These are phyloP conservation scores for Alca torda DNA, from an alignment of 2,797 vertebrate species.

Conservation along the genomic window DNA sequence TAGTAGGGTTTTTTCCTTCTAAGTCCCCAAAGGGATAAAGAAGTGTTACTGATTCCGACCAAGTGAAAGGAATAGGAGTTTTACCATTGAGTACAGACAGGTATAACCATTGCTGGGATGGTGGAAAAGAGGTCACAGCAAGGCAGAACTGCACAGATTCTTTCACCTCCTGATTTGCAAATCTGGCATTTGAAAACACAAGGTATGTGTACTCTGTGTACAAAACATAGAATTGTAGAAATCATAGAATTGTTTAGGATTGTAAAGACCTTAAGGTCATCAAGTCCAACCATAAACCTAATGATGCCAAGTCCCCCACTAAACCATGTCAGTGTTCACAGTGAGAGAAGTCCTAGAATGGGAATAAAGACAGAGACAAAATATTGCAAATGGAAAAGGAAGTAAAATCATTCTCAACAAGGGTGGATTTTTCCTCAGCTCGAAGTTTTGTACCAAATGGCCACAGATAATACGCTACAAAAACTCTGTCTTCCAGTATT, in stretches of 20 bases:
- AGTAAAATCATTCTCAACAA: not conserved
- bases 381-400: not conserved
- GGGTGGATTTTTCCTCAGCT: not conserved
- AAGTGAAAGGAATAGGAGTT: not conserved
- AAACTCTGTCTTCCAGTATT: not conserved
- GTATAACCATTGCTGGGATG: not conserved
- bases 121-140: not conserved
- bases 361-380: not conserved
- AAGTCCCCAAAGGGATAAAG: not conserved
- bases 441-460: not conserved
- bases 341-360: not conserved
- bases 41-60: not conserved
- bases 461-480: not conserved
- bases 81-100: not conserved
- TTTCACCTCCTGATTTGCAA: not conserved
- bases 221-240: not conserved
- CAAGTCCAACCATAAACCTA: accelerated
- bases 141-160: not conserved
- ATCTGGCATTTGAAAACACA: not conserved
- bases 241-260: not conserved
- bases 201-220: not conserved
- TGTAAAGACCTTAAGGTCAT: not conserved
- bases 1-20: not conserved
- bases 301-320: not conserved
- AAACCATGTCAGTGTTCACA: accelerated